Evolutionary conservation across 1,140 invertebrate genomes (phyloP).

Genomic region (Macrobrachium nipponense): DNA sequence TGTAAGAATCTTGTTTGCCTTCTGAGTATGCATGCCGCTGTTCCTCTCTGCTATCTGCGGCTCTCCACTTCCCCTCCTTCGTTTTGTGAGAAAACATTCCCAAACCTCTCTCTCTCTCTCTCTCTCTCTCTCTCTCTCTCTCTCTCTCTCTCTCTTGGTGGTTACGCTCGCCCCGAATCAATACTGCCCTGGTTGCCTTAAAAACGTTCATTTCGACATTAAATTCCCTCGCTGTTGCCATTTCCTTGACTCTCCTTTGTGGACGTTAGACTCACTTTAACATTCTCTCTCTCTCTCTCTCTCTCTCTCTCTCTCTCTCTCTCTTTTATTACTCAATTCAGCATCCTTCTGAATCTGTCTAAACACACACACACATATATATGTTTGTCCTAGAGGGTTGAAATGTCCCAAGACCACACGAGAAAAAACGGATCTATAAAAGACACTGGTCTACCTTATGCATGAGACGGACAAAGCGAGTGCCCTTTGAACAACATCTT

Average conservation of each 20-base stretch:
- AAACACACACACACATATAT: too few species aligned
- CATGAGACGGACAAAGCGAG: neutral
- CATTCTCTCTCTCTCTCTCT: neutral
- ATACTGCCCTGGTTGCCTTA: too few species aligned
- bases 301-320: neutral
- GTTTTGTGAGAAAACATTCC: neutral
- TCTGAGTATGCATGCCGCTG: neutral
- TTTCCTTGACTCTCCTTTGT: neutral
- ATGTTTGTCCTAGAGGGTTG: too few species aligned
- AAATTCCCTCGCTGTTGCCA: neutral
- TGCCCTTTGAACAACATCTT: too few species aligned
- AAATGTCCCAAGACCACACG: neutral
- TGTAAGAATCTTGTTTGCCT: neutral
- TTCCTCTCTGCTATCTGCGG: neutral
- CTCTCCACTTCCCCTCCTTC: too few species aligned
- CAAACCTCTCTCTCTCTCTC: slow-evolving; percentile 12
- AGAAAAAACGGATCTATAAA: too few species aligned
- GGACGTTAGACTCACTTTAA: too few species aligned
- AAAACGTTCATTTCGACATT: too few species aligned
- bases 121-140: slow-evolving; percentile 15
- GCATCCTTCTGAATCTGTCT: too few species aligned
- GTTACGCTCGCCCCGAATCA: neutral
- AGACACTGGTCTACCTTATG: neutral
- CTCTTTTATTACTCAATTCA: too few species aligned
- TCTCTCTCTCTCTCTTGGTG: neutral